Percentiles rank a stretch among this genome's conserved stretches.
These are phyloP conservation scores for Smithornis capensis DNA, from an alignment of 2,113 vertebrate species.

Conservation along the genomic window DNA sequence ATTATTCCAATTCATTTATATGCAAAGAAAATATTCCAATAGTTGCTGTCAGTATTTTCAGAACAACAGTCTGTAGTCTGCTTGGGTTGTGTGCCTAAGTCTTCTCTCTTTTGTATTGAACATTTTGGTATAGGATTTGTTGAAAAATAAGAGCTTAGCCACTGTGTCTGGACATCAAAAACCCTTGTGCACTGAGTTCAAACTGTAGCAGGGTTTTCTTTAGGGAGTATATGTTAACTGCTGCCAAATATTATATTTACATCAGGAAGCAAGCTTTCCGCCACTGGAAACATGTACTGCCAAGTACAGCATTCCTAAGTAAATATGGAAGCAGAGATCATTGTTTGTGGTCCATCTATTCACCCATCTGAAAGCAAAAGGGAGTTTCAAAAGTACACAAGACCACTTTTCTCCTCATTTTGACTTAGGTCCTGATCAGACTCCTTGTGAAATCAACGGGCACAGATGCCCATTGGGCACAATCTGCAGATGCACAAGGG, in stretches of 20 bases:
- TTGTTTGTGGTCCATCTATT: conserved; percentile 63
- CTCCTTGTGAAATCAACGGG: neutral
- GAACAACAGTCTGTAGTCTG: neutral
- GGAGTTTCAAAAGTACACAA: neutral
- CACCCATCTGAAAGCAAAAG: neutral
- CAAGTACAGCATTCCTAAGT: conserved; percentile 73
- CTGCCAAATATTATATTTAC: conserved; percentile 61
- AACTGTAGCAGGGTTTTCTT: neutral
- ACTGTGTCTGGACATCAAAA: neutral
- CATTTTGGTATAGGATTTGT: neutral
- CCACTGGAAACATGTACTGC: conserved; percentile 65
- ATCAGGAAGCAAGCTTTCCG: conserved; percentile 68
- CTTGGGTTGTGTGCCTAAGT: neutral
- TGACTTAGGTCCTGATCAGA: conserved; percentile 19
- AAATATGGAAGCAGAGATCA: conserved; percentile 61
- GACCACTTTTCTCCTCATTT: neutral
- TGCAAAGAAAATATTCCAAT: neutral
- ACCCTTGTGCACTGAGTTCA: neutral
- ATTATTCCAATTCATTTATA: neutral
- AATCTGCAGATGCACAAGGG: too few species aligned
- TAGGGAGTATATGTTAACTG: neutral
- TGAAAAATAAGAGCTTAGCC: neutral
- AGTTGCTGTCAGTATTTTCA: neutral
- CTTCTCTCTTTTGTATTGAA: neutral
- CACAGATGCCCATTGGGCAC: too few species aligned